These are phyloP conservation scores for Amia ocellicauda DNA, from an alignment of 2,113 vertebrate species.

Conservation along the genomic window DNA sequence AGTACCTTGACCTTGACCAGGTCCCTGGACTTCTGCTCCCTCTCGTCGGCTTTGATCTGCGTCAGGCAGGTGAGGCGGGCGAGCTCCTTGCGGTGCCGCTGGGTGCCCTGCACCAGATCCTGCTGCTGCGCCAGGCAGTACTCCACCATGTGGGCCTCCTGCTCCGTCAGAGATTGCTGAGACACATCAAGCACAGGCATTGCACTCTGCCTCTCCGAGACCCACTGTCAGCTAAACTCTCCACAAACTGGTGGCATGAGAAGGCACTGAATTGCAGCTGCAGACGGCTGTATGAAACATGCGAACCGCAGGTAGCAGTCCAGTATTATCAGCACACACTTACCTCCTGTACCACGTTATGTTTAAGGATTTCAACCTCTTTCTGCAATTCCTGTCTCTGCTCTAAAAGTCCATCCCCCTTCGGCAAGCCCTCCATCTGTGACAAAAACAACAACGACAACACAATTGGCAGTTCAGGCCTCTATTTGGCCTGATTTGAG, in stretches of 20 bases:
- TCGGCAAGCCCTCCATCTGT: slow-evolving; percentile 70
- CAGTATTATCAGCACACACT: neutral
- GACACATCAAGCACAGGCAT: too few relatives aligned
- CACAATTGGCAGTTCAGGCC: too few relatives aligned
- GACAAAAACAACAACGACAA: too few relatives aligned
- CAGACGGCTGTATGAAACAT: too few relatives aligned
- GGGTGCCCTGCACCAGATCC: slow-evolving; percentile 68
- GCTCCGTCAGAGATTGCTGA: slow-evolving; percentile 62
- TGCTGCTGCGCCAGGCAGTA: slow-evolving; percentile 67
- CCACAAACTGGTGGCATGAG: too few relatives aligned
- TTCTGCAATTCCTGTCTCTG: slow-evolving; percentile 77
- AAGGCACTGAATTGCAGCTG: too few relatives aligned
- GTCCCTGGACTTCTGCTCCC: slow-evolving; percentile 78
- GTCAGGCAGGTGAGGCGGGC: slow-evolving; percentile 67
- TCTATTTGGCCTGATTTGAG: too few relatives aligned
- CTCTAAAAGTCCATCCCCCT: slow-evolving; percentile 53
- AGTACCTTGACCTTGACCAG: slow-evolving; percentile 76
- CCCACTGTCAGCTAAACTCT: too few relatives aligned
- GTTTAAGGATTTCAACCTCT: slow-evolving; percentile 75
- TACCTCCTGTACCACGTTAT: slow-evolving; percentile 75
- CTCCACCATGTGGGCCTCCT: slow-evolving; percentile 57
- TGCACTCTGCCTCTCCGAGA: too few relatives aligned
- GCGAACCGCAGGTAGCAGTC: too few relatives aligned
- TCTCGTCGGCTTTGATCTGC: slow-evolving; percentile 79
- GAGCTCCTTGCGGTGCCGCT: slow-evolving; percentile 62